A percentile compares a stretch with the other conserved stretches of the same genome.
Conservation (phyloP, 2,888 invertebrate genomes). For the Lepidocyrtinus sp. region DNA sequence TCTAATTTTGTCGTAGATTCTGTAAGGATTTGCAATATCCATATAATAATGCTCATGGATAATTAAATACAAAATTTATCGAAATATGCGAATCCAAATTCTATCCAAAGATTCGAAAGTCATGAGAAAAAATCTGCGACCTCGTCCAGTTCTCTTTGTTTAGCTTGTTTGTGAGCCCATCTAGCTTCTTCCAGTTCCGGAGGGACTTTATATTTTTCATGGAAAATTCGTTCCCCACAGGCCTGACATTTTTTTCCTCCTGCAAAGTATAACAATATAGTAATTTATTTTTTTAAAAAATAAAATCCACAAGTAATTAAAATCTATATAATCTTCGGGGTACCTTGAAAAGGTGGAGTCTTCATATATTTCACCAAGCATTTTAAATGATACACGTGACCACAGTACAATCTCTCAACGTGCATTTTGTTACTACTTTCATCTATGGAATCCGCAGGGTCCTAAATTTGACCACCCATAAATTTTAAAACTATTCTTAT, state of each 20-base stretch:
- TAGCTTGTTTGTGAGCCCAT: conserved; percentile 85
- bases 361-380: conserved; percentile 81
- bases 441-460: conserved; percentile 72
- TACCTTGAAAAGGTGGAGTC: conserved; percentile 81
- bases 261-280: conserved; percentile 61
- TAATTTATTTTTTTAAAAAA: conserved; percentile 16
- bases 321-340: conserved; percentile 29
- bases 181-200: conserved; percentile 81
- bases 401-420: conserved; percentile 82
- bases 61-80: neutral
- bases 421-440: conserved; percentile 77
- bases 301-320: conserved; percentile 3
- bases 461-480: too few species aligned
- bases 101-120: too few species aligned
- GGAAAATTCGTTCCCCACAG: conserved; percentile 80
- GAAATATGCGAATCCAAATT: neutral
- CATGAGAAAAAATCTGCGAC: conserved; percentile 80
- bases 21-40: neutral
- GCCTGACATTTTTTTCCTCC: conserved; percentile 81
- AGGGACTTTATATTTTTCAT: conserved; percentile 82
- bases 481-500: conserved; percentile 64
- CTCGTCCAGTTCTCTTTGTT: conserved; percentile 82
- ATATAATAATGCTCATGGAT: neutral
- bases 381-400: conserved; percentile 81
- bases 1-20: neutral